phyloP scores from a whole-genome alignment of 2,113 vertebrate species.

The Festucalex cinctus region DNA sequence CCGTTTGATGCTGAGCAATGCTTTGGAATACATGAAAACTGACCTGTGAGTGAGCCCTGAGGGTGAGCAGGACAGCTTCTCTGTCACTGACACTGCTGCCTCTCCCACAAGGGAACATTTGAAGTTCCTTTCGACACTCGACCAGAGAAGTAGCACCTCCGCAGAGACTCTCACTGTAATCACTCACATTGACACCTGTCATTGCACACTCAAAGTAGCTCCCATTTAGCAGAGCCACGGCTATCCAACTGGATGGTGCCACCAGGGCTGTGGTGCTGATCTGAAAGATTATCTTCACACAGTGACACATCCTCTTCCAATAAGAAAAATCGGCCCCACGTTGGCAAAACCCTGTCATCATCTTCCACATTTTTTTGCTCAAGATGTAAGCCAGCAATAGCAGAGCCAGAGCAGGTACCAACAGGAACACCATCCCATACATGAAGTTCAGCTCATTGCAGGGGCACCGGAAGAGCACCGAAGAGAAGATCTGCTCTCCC shows the following conservation, averaged over 20 bases:
- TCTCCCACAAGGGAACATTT: slow-evolving; percentile 60
- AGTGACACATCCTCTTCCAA: rapidly evolving
- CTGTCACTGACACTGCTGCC: rapidly evolving
- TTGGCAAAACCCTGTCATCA: slow-evolving; percentile 67
- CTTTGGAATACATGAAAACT: slow-evolving; percentile 3
- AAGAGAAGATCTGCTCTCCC: slow-evolving; percentile 73
- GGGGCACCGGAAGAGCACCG: slow-evolving; percentile 73
- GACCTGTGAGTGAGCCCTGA: slow-evolving; percentile 79
- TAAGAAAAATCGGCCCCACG: rapidly evolving
- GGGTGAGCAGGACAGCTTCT: background rate
- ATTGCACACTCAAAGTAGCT: slow-evolving; percentile 69
- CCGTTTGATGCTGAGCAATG: too few relatives aligned
- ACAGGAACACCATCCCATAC: slow-evolving; percentile 75
- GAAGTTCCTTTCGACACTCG: slow-evolving; percentile 31
- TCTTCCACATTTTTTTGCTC: slow-evolving; percentile 56
- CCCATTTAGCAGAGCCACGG: slow-evolving; percentile 71
- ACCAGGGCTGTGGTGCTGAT: slow-evolving; percentile 40
- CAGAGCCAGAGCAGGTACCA: slow-evolving; percentile 75
- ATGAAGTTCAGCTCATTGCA: slow-evolving; percentile 68
- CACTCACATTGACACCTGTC: slow-evolving; percentile 35
- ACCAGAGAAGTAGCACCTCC: rapidly evolving
- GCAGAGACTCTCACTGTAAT: slow-evolving; percentile 33
- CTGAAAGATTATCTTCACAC: background rate
- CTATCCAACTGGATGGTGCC: slow-evolving; percentile 76
- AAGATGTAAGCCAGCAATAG: slow-evolving; percentile 69